Percentiles rank a stretch among this genome's conserved stretches.
Conservation (phyloP, 2,113 vertebrate genomes). For the Dunckerocampus dactyliophorus region DNA sequence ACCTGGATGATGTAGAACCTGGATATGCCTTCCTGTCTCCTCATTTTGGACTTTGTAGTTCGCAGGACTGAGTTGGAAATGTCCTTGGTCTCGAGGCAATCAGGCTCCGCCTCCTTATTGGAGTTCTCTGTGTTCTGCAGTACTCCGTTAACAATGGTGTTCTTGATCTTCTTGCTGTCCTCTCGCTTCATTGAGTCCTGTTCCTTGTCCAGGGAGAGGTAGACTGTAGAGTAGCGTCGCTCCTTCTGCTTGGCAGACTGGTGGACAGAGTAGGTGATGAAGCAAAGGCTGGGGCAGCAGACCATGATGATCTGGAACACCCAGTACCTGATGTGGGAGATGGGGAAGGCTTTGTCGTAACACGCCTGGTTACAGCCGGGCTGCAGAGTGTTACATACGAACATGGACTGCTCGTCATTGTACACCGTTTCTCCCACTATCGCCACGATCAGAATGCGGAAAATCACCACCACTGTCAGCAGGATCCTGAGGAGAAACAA, state of each 20-base stretch:
- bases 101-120: conserved; percentile 82
- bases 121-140: conserved; percentile 88
- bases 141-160: conserved; percentile 85
- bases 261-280: conserved; percentile 91
- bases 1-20: conserved; percentile 93
- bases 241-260: conserved; percentile 89
- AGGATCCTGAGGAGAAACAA: conserved; percentile 76
- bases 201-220: conserved; percentile 83
- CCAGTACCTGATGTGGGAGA: conserved; percentile 92
- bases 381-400: conserved; percentile 90
- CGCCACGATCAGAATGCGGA: conserved; percentile 90
- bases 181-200: conserved; percentile 78
- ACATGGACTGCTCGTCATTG: conserved; percentile 92
- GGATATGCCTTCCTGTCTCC: conserved; percentile 89
- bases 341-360: conserved; percentile 90
- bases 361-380: conserved; percentile 93
- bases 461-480: conserved; percentile 93
- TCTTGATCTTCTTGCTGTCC: conserved; percentile 85
- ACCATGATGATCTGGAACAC: conserved; percentile 96
- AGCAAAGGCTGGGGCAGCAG: conserved; percentile 89
- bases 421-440: conserved; percentile 94
- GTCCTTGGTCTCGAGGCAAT: conserved; percentile 85
- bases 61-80: conserved; percentile 75
- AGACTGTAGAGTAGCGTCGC: conserved; percentile 82
- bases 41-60: conserved; percentile 85